These are phyloP conservation scores for Rhamphomyia laevipes DNA, from an alignment of 2,888 invertebrate species.

Conservation along the genomic window DNA sequence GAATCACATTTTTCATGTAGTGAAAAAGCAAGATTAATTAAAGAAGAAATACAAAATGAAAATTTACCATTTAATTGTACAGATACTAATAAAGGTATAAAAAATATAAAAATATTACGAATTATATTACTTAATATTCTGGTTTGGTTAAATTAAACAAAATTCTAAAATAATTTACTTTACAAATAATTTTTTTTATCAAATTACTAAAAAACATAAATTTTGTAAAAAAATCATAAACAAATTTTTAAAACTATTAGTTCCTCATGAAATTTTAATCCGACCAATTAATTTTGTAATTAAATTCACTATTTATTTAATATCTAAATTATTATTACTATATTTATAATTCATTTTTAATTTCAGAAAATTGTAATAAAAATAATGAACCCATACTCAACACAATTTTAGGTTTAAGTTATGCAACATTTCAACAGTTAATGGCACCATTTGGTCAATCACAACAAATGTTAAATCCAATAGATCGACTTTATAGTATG, in stretches of 20 bases:
- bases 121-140: too few species aligned
- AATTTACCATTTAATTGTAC: constrained; percentile 31
- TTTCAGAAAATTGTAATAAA: constrained; percentile 34
- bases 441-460: constrained; percentile 38
- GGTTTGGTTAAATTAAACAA: too few species aligned
- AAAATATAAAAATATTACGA: background rate
- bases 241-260: background rate
- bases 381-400: constrained; percentile 35
- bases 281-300: background rate
- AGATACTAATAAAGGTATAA: constrained; percentile 34
- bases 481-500: constrained; percentile 52
- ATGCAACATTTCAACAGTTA: constrained; percentile 36
- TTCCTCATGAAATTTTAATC: too few species aligned
- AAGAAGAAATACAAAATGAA: constrained; percentile 31
- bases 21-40: constrained; percentile 28
- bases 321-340: too few species aligned
- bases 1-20: constrained; percentile 29
- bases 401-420: constrained; percentile 35
- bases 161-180: too few species aligned
- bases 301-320: too few species aligned
- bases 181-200: too few species aligned
- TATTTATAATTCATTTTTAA: background rate
- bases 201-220: too few species aligned
- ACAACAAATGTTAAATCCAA: constrained; percentile 43
- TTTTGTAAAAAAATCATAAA: background rate